A percentile compares a stretch with the other conserved stretches of the same genome.
Evolutionary conservation across 2,797 vertebrate species (phyloP).

Genomic region (Austrolebias charrua): DNA sequence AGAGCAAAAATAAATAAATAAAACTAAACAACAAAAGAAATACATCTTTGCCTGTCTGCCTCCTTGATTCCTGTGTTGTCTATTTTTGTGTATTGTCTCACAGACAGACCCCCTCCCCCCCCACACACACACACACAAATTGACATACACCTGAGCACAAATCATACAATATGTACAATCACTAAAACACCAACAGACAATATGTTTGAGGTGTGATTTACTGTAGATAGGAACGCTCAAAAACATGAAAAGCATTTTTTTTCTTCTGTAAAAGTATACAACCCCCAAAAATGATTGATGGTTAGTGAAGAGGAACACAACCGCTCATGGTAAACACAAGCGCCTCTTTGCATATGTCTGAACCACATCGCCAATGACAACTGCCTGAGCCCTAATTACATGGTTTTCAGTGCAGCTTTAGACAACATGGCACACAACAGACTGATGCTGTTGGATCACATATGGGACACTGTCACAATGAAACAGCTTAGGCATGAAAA

Average conservation of each 20-base stretch:
- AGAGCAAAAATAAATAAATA: slow-evolving; percentile 38
- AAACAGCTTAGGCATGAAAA: not conserved
- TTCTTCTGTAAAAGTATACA: slow-evolving; percentile 4
- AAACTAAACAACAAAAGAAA: slow-evolving; percentile 31
- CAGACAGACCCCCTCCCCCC: not conserved
- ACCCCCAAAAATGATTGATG: slow-evolving; percentile 28
- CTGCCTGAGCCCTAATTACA: slow-evolving; percentile 43
- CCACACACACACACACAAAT: not conserved
- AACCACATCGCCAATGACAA: slow-evolving; percentile 34
- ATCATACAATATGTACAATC: slow-evolving; percentile 3
- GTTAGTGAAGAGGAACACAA: slow-evolving; percentile 24
- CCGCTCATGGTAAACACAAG: slow-evolving; percentile 43
- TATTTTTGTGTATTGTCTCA: slow-evolving; percentile 19
- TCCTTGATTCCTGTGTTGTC: slow-evolving; percentile 34
- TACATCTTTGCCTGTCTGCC: slow-evolving; percentile 37
- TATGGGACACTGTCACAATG: not conserved
- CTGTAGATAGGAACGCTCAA: not conserved
- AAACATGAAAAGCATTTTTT: not conserved
- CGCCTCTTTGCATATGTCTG: slow-evolving; percentile 27
- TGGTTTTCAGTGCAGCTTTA: slow-evolving; percentile 28
- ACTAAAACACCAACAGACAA: not conserved
- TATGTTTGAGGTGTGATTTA: not conserved
- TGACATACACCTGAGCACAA: not conserved
- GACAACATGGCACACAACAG: slow-evolving; percentile 9
- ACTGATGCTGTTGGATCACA: slow-evolving; percentile 14